These are phyloP conservation scores for Ceyx erithaca DNA, from an alignment of 2,797 vertebrate genomes.

Conservation along the genomic window DNA sequence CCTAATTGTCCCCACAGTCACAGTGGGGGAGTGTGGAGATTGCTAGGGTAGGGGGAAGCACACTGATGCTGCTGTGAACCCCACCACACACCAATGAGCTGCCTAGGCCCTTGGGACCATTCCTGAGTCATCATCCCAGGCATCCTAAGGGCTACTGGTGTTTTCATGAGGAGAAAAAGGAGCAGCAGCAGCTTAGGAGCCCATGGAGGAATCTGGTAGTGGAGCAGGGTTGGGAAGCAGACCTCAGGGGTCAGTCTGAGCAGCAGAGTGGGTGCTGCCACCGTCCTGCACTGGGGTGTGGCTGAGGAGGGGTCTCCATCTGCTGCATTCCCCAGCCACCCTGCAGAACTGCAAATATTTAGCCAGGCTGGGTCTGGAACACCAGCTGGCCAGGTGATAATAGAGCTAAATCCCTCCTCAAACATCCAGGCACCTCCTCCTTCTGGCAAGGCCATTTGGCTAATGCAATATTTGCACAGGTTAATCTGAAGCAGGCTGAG, in stretches of 20 bases:
- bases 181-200: not conserved
- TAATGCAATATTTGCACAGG: not conserved
- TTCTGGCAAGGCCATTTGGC: not conserved
- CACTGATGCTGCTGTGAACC: not conserved
- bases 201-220: not conserved
- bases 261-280: not conserved
- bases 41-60: not conserved
- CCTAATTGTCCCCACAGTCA: not conserved
- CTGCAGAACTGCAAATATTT: not conserved
- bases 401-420: not conserved
- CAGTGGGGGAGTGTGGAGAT: not conserved
- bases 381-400: not conserved
- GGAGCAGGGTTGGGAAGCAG: not conserved
- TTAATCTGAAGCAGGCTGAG: not conserved
- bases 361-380: fast-evolving
- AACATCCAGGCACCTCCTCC: not conserved
- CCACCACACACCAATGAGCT: not conserved
- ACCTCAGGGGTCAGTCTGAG: not conserved
- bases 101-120: not conserved
- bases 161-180: not conserved
- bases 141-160: not conserved
- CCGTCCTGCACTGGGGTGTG: fast-evolving
- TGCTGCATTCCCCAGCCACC: not conserved
- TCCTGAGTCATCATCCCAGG: not conserved
- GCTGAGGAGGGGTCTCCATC: not conserved